Conservation (phyloP, 2,888 invertebrate species). For the Eugnorisma glareosa region DNA sequence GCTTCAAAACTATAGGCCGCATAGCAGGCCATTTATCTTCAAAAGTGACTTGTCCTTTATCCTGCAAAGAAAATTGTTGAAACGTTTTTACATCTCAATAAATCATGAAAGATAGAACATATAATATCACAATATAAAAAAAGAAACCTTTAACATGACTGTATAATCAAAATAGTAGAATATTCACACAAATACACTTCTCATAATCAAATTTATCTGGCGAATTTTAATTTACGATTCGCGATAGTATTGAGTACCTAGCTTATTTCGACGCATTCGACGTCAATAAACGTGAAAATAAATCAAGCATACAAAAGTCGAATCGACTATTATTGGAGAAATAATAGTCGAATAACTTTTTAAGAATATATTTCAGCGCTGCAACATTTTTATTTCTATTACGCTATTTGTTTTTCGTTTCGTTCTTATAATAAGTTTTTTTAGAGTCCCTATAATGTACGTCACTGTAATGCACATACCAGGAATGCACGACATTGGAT, state of each 20-base stretch:
- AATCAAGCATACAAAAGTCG: constrained; percentile 20
- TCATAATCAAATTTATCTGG: constrained; percentile 66
- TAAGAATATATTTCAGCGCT: neutral
- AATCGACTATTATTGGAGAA: constrained; percentile 35
- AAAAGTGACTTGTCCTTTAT: constrained; percentile 95
- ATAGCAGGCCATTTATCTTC: constrained; percentile 99
- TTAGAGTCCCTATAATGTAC: too few relatives aligned
- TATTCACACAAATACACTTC: constrained; percentile 67
- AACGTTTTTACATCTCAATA: constrained; percentile 23
- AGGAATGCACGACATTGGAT: too few relatives aligned
- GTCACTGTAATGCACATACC: too few relatives aligned
- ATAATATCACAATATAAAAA: constrained; percentile 13
- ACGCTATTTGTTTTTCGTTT: too few relatives aligned
- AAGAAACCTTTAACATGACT: constrained; percentile 78
- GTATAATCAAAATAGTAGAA: constrained; percentile 64
- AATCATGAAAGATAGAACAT: neutral
- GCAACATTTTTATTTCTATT: neutral
- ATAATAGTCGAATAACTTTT: constrained; percentile 28
- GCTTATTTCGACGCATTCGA: constrained; percentile 56
- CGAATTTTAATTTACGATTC: constrained; percentile 46
- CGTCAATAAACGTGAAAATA: constrained; percentile 58
- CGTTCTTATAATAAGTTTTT: too few relatives aligned
- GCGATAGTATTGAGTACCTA: constrained; percentile 31
- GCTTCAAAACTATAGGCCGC: constrained; percentile 97
- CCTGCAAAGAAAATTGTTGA: constrained; percentile 86